Evolutionary conservation across 2,888 invertebrate species (phyloP).

Genomic region (Sphaeridia pumilis): DNA sequence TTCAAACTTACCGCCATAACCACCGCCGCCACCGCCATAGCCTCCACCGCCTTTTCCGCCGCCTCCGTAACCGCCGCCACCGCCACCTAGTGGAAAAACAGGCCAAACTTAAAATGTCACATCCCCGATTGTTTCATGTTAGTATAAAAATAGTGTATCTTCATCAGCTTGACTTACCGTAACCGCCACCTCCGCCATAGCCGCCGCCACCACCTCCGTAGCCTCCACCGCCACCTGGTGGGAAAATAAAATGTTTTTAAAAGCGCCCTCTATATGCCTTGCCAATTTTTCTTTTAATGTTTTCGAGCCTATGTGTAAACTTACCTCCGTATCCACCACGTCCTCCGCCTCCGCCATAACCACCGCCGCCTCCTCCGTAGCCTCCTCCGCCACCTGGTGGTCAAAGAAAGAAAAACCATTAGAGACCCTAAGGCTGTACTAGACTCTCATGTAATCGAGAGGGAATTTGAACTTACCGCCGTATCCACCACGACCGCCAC

Average conservation of each 20-base stretch:
- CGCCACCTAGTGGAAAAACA: conserved; percentile 1
- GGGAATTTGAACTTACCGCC: background rate
- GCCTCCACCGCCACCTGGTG: conserved; percentile 10
- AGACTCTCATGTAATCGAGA: background rate
- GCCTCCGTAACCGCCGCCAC: conserved; percentile 8
- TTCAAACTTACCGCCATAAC: conserved; percentile 11
- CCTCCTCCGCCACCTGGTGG: no score
- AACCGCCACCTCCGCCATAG: background rate
- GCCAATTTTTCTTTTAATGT: background rate
- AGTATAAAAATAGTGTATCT: background rate
- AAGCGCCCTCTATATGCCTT: background rate
- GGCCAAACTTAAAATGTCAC: background rate
- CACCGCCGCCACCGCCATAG: conserved; percentile 8
- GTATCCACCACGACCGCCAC: conserved; percentile 3
- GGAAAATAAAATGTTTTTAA: background rate
- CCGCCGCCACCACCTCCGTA: background rate
- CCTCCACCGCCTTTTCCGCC: conserved; percentile 3
- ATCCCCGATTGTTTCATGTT: background rate
- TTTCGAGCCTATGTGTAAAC: background rate
- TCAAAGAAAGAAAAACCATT: no score
- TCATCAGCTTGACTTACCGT: background rate
- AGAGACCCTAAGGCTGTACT: no score
- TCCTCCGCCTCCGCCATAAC: conserved; percentile 9
- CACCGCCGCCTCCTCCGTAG: background rate
- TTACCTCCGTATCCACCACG: conserved; percentile 4